Base-by-base conservation (phyloP, 2,888 invertebrate genomes). In the Oeneis ivallda region DNA sequence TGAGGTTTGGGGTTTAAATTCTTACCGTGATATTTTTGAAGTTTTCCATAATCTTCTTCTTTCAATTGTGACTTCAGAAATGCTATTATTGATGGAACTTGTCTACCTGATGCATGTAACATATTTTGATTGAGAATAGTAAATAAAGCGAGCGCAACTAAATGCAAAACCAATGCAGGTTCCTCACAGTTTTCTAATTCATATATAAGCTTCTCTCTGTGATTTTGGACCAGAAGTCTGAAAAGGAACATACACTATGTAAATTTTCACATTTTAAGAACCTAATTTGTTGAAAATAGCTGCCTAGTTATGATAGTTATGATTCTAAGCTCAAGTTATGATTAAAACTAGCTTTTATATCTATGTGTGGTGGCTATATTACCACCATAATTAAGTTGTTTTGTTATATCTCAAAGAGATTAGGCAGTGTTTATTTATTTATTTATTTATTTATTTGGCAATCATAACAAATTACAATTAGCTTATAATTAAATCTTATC, bases 91-190 rank as follows among this genome's bases (percentile, higher is more conserved):
- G 94, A 92, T 0, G 97, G 95, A 11, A 99, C 97, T 88, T 98
- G 98, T 82, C 97, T 95, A 0, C 99, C 99, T 34, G 98, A 98
- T 13, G 98, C 98, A 85, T 98, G 97, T 34, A 99, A 80, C 92
- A 98, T 96, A 74, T 93, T 94, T 75, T 97, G 96, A 0, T 96
- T 96, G 2, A 95, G 92, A 10, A 94, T 94, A 60, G 96, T 96
- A 79, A 97, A 98, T 64, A 98, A 93, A 50, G 97, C 93, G 68
- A 97, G 89, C 0, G 94, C 94, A 0, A 95, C 94, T 63, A 98
- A 88, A 84, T 98, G 97, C 53, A 98, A 87, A 60, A 95, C 93
- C 43, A 97, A 83, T 0, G 97, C 96, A 13, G 96, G 94, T 76
- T 98, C 97, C 49, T 94, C 93, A 64, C 95, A 95, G 66, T 91